A percentile compares a stretch with the other conserved stretches of the same genome.
These are phyloP conservation scores for Tylochromis polylepis DNA, from an alignment of 2,113 vertebrate species.

Conservation along the genomic window DNA sequence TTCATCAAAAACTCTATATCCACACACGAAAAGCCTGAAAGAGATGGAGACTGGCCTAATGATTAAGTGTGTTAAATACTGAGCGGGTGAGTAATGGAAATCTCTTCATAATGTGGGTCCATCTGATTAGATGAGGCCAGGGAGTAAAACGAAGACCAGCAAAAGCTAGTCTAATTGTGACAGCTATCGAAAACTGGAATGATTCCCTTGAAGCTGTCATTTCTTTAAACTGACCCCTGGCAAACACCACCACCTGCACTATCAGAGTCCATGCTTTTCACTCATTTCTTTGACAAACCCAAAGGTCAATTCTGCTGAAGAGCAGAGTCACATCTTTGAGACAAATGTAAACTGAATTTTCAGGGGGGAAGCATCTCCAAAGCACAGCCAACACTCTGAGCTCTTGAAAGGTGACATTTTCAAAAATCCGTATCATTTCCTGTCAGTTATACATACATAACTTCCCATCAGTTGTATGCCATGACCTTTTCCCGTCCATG, in stretches of 20 bases:
- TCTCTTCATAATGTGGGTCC: neutral
- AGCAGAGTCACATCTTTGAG: neutral
- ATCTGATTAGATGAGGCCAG: neutral
- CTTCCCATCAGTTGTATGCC: neutral
- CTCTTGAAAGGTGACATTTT: constrained; percentile 16
- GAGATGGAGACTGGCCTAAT: neutral
- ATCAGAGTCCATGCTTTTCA: neutral
- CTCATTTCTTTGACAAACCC: neutral
- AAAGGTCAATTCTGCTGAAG: neutral
- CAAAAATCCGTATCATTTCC: neutral
- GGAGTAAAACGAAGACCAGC: neutral
- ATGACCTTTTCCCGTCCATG: neutral
- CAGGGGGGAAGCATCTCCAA: neutral
- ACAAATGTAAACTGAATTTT: neutral
- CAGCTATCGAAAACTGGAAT: neutral
- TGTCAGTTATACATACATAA: neutral
- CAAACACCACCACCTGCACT: neutral
- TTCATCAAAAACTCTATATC: neutral
- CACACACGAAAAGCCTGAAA: neutral
- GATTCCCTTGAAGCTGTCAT: neutral
- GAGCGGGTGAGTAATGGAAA: neutral
- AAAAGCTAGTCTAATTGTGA: neutral
- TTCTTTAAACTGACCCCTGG: neutral
- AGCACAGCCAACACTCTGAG: neutral
- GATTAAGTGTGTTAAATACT: neutral